Evolutionary conservation across 1,140 invertebrate species (phyloP).

Genomic region (Neodiprion fabricii): DNA sequence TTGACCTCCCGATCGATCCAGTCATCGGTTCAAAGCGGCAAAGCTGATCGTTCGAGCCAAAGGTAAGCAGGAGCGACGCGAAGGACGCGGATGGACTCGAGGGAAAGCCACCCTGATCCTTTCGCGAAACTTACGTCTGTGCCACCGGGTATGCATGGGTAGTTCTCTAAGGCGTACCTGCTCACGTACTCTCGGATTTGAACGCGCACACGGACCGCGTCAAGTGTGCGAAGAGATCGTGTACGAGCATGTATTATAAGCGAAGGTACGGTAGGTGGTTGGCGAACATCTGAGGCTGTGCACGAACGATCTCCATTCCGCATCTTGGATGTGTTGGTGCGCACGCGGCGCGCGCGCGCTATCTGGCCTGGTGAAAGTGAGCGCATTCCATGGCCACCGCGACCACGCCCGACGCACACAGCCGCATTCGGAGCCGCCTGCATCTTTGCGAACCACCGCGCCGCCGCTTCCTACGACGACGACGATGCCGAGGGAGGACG

Average conservation of each 20-base stretch:
- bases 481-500: constrained; percentile 3
- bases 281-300: background rate
- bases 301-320: background rate
- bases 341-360: constrained; percentile 32
- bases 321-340: constrained; percentile 24
- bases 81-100: too few relatives aligned
- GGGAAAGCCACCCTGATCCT: too few relatives aligned
- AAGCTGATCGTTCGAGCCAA: too few relatives aligned
- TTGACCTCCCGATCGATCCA: too few relatives aligned
- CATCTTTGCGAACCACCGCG: constrained; percentile 31
- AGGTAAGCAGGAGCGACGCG: too few relatives aligned
- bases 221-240: background rate
- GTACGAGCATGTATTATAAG: background rate
- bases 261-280: background rate
- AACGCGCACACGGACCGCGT: too few relatives aligned
- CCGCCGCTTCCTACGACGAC: constrained; percentile 1
- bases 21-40: too few relatives aligned
- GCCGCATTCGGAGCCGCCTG: constrained; percentile 27
- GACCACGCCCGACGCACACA: constrained; percentile 59
- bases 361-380: constrained; percentile 58
- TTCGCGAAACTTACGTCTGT: background rate
- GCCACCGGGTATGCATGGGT: background rate
- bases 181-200: background rate
- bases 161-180: background rate
- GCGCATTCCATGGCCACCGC: constrained; percentile 62